Conservation (phyloP, 2,113 vertebrate genomes). For the Burhinus oedicnemus region DNA sequence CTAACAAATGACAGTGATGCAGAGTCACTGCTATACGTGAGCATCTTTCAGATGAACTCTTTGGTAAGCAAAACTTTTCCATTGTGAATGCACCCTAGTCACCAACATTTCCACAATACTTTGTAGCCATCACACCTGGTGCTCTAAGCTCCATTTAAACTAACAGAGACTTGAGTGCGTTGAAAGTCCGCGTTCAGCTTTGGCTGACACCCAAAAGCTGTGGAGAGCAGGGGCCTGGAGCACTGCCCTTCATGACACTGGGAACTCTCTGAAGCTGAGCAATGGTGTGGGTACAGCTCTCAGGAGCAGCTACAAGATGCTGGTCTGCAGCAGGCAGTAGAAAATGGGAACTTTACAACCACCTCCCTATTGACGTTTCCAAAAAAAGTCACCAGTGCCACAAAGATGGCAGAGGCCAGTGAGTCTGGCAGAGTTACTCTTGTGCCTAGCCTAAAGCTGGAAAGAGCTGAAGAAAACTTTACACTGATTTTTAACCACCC, state of each 20-base stretch:
- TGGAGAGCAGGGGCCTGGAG: not conserved
- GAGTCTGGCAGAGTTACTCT: not conserved
- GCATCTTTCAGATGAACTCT: not conserved
- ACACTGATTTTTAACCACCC: not conserved
- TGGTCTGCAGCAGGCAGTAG: not conserved
- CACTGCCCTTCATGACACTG: not conserved
- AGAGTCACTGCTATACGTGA: not conserved
- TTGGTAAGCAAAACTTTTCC: not conserved
- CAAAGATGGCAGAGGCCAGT: not conserved
- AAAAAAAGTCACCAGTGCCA: not conserved
- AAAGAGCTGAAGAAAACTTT: not conserved
- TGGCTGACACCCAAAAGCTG: not conserved
- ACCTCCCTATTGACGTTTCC: not conserved
- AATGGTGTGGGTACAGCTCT: not conserved
- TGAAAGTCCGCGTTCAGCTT: not conserved
- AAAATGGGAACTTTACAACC: not conserved
- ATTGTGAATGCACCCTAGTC: not conserved
- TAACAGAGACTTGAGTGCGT: fast-evolving
- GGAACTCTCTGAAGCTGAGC: not conserved
- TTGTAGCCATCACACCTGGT: not conserved
- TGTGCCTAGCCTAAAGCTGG: not conserved
- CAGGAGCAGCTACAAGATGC: not conserved
- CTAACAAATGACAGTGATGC: not conserved
- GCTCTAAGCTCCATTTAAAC: not conserved
- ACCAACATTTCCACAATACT: not conserved